Conservation (phyloP, 2,888 invertebrate genomes). For the Pemphredon lugubris region DNA sequence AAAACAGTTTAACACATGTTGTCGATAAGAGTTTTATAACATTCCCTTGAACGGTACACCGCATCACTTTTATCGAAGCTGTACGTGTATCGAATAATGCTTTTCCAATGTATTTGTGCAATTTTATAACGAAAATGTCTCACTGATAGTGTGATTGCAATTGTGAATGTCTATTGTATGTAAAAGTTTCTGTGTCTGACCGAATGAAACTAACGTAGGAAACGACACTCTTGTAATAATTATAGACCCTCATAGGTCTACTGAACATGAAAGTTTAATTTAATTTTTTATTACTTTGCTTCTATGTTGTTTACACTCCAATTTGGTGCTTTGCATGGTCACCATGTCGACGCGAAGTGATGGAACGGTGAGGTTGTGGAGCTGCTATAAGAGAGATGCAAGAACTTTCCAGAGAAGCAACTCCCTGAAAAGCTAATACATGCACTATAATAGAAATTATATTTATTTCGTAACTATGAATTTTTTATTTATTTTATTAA, state of each 20-base stretch:
- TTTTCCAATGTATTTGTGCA: constrained; percentile 32
- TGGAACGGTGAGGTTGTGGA: constrained; percentile 79
- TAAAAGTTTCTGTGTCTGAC: constrained; percentile 23
- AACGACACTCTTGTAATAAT: constrained; percentile 22
- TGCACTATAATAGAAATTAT: constrained; percentile 48
- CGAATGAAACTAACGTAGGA: constrained; percentile 36
- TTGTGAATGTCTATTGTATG: constrained; percentile 39
- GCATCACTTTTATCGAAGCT: constrained; percentile 16
- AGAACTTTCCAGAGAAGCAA: constrained; percentile 79
- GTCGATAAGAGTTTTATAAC: constrained; percentile 4
- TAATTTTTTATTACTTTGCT: constrained; percentile 68
- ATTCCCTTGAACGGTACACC: constrained; percentile 3
- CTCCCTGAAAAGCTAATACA: constrained; percentile 77
- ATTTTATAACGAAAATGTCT: constrained; percentile 22
- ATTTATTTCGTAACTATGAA: constrained; percentile 67
- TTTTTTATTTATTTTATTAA: constrained; percentile 51
- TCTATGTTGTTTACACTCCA: constrained; percentile 75
- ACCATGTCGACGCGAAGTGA: constrained; percentile 75
- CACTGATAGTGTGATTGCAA: constrained; percentile 38
- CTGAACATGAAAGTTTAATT: constrained; percentile 50
- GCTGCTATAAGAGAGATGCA: constrained; percentile 76
- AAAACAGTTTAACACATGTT: constrained; percentile 3
- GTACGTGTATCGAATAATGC: constrained; percentile 33
- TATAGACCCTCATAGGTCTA: constrained; percentile 20
- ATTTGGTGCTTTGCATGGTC: constrained; percentile 80